Evolutionary conservation across 2,888 invertebrate species (phyloP).

Genomic region (Ephialtes manifestator): DNA sequence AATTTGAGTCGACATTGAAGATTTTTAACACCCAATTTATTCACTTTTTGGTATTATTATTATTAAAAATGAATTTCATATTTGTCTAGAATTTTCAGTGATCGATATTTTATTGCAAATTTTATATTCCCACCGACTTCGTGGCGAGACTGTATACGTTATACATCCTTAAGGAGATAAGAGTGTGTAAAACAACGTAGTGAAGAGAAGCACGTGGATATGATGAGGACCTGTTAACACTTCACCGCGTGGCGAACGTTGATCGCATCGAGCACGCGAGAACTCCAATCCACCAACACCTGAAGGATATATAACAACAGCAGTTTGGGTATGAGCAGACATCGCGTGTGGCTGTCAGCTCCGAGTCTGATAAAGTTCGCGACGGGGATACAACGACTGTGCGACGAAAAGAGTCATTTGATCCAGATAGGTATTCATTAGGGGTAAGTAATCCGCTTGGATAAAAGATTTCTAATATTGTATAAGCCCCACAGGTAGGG

Average conservation of each 20-base stretch:
- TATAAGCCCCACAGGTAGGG: not conserved
- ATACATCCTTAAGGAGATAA: not conserved
- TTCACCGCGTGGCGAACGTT: conserved; percentile 40
- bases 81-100: too few species aligned
- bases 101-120: too few species aligned
- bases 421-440: conserved; percentile 53
- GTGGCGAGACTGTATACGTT: not conserved
- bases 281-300: conserved; percentile 32
- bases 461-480: conserved; percentile 12
- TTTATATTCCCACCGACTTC: not conserved
- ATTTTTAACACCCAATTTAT: too few species aligned
- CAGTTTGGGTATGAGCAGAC: not conserved
- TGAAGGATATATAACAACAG: not conserved
- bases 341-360: conserved; percentile 45
- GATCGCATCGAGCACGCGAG: conserved; percentile 56
- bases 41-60: too few species aligned
- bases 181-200: not conserved
- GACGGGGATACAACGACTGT: conserved; percentile 21
- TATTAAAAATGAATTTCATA: too few species aligned
- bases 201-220: conserved; percentile 34
- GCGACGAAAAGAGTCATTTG: conserved; percentile 23
- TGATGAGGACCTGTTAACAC: conserved; percentile 43
- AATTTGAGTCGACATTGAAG: too few species aligned
- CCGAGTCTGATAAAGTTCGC: conserved; percentile 38
- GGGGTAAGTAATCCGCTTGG: conserved; percentile 43